phyloP scores from a whole-genome alignment of 2,888 invertebrate species.

The Amphipyra tragopoginis region DNA sequence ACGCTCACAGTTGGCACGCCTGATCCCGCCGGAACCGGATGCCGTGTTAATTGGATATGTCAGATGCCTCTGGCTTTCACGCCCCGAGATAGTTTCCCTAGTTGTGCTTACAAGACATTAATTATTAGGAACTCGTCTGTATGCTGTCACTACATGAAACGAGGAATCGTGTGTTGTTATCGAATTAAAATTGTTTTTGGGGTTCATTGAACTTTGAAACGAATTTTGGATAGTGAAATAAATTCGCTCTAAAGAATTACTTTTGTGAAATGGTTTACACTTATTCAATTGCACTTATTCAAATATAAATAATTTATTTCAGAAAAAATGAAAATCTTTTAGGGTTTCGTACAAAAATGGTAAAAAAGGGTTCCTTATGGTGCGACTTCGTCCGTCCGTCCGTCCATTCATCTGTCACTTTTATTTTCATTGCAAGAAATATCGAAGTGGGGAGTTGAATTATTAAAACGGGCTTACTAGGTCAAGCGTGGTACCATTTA shows the following conservation, averaged over 20 bases:
- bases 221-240: not conserved
- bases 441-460: too few relatives aligned
- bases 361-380: too few relatives aligned
- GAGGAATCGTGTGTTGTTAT: constrained; percentile 22
- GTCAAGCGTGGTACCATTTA: too few relatives aligned
- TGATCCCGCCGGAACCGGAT: constrained; percentile 79
- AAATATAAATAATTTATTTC: too few relatives aligned
- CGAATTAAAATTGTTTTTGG: constrained; percentile 34
- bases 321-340: too few relatives aligned
- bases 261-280: too few relatives aligned
- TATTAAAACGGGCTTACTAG: too few relatives aligned
- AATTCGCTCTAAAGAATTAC: not conserved
- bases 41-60: constrained; percentile 88
- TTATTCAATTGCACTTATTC: too few relatives aligned
- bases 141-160: constrained; percentile 61
- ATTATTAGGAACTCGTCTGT: constrained; percentile 78
- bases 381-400: too few relatives aligned
- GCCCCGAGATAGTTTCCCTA: constrained; percentile 82
- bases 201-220: constrained; percentile 5
- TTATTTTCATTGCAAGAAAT: too few relatives aligned
- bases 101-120: constrained; percentile 83
- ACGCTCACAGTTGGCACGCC: constrained; percentile 67
- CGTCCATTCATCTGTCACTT: too few relatives aligned
- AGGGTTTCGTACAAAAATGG: too few relatives aligned
- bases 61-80: constrained; percentile 87